These are phyloP conservation scores for Falco novaeseelandiae DNA, from an alignment of 2,797 vertebrate genomes.

Conservation along the genomic window DNA sequence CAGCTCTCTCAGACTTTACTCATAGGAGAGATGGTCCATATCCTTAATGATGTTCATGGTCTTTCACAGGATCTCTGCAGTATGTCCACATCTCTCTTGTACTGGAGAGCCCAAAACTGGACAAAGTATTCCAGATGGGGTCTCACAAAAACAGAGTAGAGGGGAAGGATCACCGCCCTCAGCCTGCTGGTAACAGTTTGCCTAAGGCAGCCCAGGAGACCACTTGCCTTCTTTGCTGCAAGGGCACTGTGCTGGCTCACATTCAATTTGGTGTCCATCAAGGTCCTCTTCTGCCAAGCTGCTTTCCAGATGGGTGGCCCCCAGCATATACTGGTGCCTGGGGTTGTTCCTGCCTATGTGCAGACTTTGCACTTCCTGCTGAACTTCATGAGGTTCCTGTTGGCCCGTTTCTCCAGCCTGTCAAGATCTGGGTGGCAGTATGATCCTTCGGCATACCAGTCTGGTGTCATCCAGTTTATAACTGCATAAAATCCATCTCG, in stretches of 20 bases:
- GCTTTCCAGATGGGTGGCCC: too few relatives aligned
- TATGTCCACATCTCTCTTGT: neutral
- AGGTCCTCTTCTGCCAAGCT: too few relatives aligned
- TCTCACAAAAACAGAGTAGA: neutral
- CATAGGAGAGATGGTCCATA: neutral
- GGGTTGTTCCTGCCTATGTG: too few relatives aligned
- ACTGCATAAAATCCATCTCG: neutral
- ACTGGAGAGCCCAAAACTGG: neutral
- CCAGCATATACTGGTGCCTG: too few relatives aligned
- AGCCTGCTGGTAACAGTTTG: neutral
- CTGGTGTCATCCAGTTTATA: neutral
- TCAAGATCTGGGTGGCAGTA: neutral
- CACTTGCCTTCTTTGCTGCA: neutral
- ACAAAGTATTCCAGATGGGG: neutral
- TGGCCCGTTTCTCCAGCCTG: too few relatives aligned
- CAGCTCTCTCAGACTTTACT: neutral
- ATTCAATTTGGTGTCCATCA: neutral
- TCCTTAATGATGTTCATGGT: neutral
- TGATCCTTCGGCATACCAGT: accelerated
- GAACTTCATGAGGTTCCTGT: too few relatives aligned
- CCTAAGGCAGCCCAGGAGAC: neutral
- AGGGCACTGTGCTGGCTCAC: neutral
- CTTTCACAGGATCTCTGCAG: neutral
- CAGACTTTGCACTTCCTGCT: too few relatives aligned
- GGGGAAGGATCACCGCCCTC: neutral